A percentile compares a stretch with the other conserved stretches of the same genome.
phyloP scores from a whole-genome alignment of 2,113 vertebrate genomes.

The Istiophorus platypterus region DNA sequence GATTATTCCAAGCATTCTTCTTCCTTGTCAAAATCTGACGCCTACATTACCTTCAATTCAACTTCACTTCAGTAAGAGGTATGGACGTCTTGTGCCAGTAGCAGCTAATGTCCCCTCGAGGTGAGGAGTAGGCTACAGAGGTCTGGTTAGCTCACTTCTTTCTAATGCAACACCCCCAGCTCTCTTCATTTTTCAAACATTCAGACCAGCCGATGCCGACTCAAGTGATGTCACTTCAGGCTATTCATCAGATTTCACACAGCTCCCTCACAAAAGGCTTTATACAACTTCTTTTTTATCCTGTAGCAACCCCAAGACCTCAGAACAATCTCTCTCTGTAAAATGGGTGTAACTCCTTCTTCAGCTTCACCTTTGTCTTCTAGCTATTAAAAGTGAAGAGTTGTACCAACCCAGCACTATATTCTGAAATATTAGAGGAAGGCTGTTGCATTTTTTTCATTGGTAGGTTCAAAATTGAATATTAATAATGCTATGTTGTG shows the following conservation, averaged over 20 bases:
- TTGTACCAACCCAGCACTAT: not conserved
- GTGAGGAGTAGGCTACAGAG: not conserved
- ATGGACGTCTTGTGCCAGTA: no score
- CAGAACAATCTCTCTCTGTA: conserved; percentile 2
- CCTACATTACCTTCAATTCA: not conserved
- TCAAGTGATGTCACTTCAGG: not conserved
- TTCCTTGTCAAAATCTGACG: not conserved
- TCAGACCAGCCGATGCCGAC: not conserved
- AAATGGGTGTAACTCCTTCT: not conserved
- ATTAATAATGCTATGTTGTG: not conserved
- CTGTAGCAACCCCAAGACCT: no score
- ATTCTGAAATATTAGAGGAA: not conserved
- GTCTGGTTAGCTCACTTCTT: not conserved
- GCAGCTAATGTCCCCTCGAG: no score
- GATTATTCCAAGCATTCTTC: not conserved
- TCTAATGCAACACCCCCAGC: not conserved
- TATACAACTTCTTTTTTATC: not conserved
- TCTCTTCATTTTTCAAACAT: not conserved
- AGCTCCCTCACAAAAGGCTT: not conserved
- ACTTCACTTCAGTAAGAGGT: not conserved
- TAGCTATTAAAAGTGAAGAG: not conserved
- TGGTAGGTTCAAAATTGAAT: not conserved
- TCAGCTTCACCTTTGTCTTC: not conserved
- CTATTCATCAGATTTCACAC: not conserved
- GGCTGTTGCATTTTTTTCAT: not conserved